Base-by-base conservation (phyloP, 2,888 invertebrate species). In the Hyalella azteca region DNA sequence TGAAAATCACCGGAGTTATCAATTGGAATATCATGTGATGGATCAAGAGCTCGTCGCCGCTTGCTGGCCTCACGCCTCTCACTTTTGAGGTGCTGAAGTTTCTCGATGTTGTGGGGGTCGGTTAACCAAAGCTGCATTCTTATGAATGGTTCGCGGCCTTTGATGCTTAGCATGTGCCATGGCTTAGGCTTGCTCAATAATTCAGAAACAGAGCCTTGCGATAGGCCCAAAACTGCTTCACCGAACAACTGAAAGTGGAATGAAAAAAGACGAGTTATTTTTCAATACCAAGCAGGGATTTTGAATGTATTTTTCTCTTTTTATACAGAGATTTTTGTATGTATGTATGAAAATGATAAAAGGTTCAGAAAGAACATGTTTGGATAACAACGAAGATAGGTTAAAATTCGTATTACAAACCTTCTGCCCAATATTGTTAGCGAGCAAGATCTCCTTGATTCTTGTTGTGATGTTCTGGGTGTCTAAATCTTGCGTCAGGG, bases 101-200 rank as follows among this genome's bases (percentile, higher is more conserved):
- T 92, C 87, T 98, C 97, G 79, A 98, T 93, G 88, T 97, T 98
- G 88, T 96, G 94, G 13, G 96, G 93, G 87, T 98, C 98, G 86
- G 95, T 94, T 45, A 98, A 91, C 98, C 98, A 98, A 84, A 97
- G 88, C 87, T 98, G 97, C 97, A 97, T 97, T 78, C 96, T 91
- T 85, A 97, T 96, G 89, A 97, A 97, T 0, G 97, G 96, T 87
- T 98, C 98, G 41, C 98, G 91, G 0, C 98, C 98, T 88, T 98
- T 98, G 88, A 97, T 96, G 87, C 97, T 97, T 79, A 98, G 91
- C 97, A 98, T 97, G 88, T 97, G 97, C 98, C 98, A 98, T 0
- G 98, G 98, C 87, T 98, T 98, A 4, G 98, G 98, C 88, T 98
- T 98, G 82, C 97, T 97, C 9, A 99, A 91, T 83, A 99, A 90